These are phyloP conservation scores for Paragorgia papillata DNA, from an alignment of 92 coral and sea anemone genomes.

Conservation along the genomic window DNA sequence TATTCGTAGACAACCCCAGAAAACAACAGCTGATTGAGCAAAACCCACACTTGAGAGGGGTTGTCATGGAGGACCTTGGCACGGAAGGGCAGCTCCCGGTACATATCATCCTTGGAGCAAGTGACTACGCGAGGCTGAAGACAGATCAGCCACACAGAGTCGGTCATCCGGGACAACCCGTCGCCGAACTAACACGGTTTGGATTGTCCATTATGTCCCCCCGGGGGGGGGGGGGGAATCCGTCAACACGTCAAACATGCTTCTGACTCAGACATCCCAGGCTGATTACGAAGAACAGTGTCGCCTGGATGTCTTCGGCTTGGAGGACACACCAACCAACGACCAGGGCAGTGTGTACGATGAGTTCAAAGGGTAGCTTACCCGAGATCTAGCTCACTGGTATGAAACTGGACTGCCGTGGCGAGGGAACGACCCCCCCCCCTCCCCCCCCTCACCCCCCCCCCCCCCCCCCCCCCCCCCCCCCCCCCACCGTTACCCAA, in stretches of 20 bases:
- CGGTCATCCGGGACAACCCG: constrained; percentile 55
- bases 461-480: too few relatives aligned
- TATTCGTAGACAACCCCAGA: constrained; percentile 48
- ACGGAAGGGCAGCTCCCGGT: constrained; percentile 50
- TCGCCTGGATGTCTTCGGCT: constrained; percentile 58
- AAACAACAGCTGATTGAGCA: constrained; percentile 48
- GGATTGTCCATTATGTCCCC: constrained; percentile 61
- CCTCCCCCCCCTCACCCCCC: too few relatives aligned
- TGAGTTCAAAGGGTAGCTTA: constrained; percentile 59
- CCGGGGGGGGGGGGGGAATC: constrained; percentile 56
- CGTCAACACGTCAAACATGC: constrained; percentile 12
- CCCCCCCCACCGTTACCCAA: constrained; percentile 40
- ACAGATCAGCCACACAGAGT: constrained; percentile 49
- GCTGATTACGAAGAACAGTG: constrained; percentile 64
- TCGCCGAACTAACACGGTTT: constrained; percentile 56
- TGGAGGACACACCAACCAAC: constrained; percentile 55
- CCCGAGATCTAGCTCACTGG: constrained; percentile 50
- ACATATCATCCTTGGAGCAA: constrained; percentile 67
- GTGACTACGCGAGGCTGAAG: constrained; percentile 62
- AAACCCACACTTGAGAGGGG: constrained; percentile 46
- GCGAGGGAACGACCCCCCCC: too few relatives aligned
- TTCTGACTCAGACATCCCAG: constrained; percentile 46
- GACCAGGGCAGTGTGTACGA: constrained; percentile 52
- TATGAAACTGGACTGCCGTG: constrained; percentile 63
- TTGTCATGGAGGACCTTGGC: constrained; percentile 48